Evolutionary conservation across 2,113 vertebrate species (phyloP), one percentile per base, ranked within the genome.

Genomic region (Anthoscopus minutus): DNA sequence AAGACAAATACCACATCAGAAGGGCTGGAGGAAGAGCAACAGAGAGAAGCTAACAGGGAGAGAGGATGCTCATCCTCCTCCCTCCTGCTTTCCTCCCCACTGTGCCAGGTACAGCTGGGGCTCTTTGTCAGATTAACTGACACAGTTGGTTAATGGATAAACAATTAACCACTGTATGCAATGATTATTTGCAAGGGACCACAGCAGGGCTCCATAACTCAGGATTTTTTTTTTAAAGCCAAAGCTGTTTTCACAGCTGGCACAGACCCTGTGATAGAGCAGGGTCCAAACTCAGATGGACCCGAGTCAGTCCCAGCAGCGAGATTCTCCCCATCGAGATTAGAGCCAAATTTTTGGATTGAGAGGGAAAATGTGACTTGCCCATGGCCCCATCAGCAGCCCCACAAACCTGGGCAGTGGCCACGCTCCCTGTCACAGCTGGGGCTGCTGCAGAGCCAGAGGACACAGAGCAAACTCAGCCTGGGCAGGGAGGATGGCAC

Each of bases 161-260:
- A 95, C 95, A 93, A 96, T 96, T 96, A 96, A 95, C 89, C 61
- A 88, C 53, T 50, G 71, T 60, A 37, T 23, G 31, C 44, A 58
- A 47, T 1, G 14, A 79, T 58, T 92, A 91, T 42, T 78, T 88
- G 62, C 71, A 69, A 33, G 57, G 38, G 38, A 80, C 15, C n/a
- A 7, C 87, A 88, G 64, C 47, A 74, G 18, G 33, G n/a, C 88
- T 92, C 54, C 67, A 24, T n/a, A 92, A 73, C 85, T 83, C 66
- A 5, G 15, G 38, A 35, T 3, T n/a, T 19, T 42, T 24, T 10
- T 70, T 60, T 38, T 16, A 8, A 88, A 78, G 64, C 56, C 74
- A 28, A 74, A 58, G 74, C 67, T 67, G 56, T 47, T 91, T 86
- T 77, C 40, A 40, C 78, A 89, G 60, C 25, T 69, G 81, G 37